Percentiles rank a stretch among this genome's conserved stretches.
Evolutionary conservation across 53 echinoderm and acorn worm genomes (phyloP).

Genomic region (Mesocentrotus franciscanus): DNA sequence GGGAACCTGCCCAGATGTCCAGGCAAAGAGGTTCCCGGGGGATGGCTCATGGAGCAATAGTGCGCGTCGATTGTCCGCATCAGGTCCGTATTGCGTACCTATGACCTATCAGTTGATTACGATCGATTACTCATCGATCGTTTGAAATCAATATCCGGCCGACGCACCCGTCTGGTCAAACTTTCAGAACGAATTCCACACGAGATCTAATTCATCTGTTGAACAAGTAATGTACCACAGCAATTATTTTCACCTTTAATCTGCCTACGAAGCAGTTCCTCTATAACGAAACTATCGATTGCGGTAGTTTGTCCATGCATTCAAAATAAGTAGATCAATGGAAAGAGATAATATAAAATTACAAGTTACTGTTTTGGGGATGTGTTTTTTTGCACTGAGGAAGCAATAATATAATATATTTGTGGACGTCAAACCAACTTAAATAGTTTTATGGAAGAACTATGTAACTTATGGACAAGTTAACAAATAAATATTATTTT

Average conservation of each 20-base stretch:
- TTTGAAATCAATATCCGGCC: not conserved
- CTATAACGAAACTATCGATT: no score
- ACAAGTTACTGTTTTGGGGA: no score
- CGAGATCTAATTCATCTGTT: not conserved
- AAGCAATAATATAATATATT: no score
- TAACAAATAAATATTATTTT: no score
- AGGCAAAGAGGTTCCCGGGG: not conserved
- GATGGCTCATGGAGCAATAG: not conserved
- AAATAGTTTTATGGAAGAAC: no score
- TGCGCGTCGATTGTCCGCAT: not conserved
- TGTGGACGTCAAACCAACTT: no score
- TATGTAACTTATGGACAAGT: no score
- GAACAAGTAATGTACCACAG: not conserved
- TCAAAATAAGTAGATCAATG: no score
- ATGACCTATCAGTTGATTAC: constrained; percentile 4
- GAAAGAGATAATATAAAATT: no score
- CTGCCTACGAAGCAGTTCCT: not conserved
- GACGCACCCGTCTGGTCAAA: not conserved
- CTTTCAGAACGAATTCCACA: not conserved
- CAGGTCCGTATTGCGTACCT: not conserved
- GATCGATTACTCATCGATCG: constrained; percentile 8
- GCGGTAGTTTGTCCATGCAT: no score
- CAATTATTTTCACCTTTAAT: constrained; percentile 16
- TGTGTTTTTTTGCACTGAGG: no score
- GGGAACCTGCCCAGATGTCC: constrained; percentile 28